These are phyloP conservation scores for Pleuronectes platessa DNA, from an alignment of 2,113 vertebrate species.

Conservation along the genomic window DNA sequence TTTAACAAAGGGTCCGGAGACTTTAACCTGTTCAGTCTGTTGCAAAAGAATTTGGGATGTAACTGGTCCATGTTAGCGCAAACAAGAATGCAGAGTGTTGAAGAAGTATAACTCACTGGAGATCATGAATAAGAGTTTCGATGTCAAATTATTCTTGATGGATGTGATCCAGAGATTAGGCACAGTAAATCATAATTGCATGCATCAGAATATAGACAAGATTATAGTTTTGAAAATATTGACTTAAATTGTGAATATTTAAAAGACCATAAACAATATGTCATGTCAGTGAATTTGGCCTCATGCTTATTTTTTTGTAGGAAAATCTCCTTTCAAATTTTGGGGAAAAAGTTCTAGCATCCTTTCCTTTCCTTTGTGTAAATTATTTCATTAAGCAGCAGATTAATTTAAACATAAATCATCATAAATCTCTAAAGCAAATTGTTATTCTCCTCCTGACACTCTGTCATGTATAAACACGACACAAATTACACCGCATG, in stretches of 20 bases:
- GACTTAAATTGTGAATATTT: background rate
- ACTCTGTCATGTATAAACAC: background rate
- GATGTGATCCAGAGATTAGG: background rate
- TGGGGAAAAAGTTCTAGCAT: background rate
- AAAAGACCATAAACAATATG: background rate
- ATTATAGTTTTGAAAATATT: background rate
- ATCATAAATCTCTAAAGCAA: background rate
- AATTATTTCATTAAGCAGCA: background rate
- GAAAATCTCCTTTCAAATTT: background rate
- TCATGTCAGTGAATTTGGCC: background rate
- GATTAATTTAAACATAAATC: background rate
- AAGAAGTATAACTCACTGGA: background rate
- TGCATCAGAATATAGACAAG: background rate
- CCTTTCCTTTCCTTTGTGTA: background rate
- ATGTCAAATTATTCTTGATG: background rate
- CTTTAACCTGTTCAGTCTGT: slow-evolving; percentile 27
- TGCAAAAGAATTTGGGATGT: slow-evolving; percentile 13
- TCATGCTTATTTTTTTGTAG: background rate
- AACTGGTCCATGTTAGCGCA: background rate
- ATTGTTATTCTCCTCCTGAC: background rate
- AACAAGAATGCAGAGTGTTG: background rate
- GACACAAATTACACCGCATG: background rate
- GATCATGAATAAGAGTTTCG: background rate
- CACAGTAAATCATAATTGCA: background rate
- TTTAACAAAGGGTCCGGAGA: slow-evolving; percentile 56